Evolutionary conservation across 2,797 vertebrate species (phyloP).

Genomic region (Phalanger gymnotis): DNA sequence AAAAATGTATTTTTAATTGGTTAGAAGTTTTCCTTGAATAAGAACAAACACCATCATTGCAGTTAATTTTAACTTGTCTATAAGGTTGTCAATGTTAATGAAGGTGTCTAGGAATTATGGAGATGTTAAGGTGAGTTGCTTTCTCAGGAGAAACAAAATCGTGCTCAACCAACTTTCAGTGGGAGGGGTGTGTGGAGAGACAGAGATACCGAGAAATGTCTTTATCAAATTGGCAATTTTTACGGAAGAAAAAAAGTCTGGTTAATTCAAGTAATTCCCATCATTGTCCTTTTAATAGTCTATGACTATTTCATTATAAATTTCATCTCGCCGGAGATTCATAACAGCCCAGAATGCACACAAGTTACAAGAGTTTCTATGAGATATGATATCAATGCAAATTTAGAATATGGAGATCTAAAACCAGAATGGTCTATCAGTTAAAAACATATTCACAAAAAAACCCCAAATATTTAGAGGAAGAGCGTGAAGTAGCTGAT

Average conservation of each 20-base stretch:
- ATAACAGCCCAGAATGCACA: slow-evolving; percentile 57
- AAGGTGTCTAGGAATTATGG: slow-evolving; percentile 54
- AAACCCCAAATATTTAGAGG: slow-evolving; percentile 51
- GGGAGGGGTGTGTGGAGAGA: slow-evolving; percentile 36
- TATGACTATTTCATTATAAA: slow-evolving; percentile 66
- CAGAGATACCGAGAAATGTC: slow-evolving; percentile 34
- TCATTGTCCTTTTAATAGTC: slow-evolving; percentile 42
- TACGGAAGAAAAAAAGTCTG: slow-evolving; percentile 39
- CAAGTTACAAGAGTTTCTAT: slow-evolving; percentile 60
- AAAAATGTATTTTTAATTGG: slow-evolving; percentile 69
- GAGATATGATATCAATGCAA: slow-evolving; percentile 32
- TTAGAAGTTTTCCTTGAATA: slow-evolving; percentile 65
- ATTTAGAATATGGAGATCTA: slow-evolving; percentile 57
- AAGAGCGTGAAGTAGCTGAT: not conserved
- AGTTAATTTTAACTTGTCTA: slow-evolving; percentile 72
- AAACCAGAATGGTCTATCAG: slow-evolving; percentile 62
- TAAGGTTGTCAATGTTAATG: slow-evolving; percentile 64
- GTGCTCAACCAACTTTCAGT: slow-evolving; percentile 41
- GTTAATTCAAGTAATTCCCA: slow-evolving; percentile 34
- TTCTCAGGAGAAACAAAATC: slow-evolving; percentile 54
- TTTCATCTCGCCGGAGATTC: slow-evolving; percentile 63
- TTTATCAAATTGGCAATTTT: slow-evolving; percentile 46
- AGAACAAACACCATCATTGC: slow-evolving; percentile 61
- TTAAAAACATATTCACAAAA: slow-evolving; percentile 60
- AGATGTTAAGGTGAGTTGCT: slow-evolving; percentile 51